Evolutionary conservation across 1,140 invertebrate genomes (phyloP).

Genomic region (Hycleus cichorii): DNA sequence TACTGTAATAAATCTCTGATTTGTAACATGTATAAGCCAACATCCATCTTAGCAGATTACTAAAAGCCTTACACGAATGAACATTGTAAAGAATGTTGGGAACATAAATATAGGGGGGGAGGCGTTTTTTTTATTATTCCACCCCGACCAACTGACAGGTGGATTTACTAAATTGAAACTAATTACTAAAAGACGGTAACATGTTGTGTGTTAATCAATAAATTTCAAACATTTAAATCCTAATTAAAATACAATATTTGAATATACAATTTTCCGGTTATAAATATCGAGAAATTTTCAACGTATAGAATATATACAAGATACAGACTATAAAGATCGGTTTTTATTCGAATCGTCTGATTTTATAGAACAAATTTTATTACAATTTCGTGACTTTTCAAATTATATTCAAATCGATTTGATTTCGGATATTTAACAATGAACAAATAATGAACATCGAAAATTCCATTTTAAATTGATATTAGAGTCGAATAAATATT

Average conservation of each 20-base stretch:
- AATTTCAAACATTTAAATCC: too few species aligned
- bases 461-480: too few species aligned
- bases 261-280: too few species aligned
- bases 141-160: background rate
- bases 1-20: conserved; percentile 14
- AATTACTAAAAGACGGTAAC: too few species aligned
- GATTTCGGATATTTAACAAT: too few species aligned
- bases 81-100: conserved; percentile 6
- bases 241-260: too few species aligned
- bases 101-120: conserved; percentile 1
- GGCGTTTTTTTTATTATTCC: conserved; percentile 1
- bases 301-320: conserved; percentile 19
- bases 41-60: conserved; percentile 15
- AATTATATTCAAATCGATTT: background rate
- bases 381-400: conserved; percentile 16
- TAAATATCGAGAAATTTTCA: conserved; percentile 12
- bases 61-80: conserved; percentile 6
- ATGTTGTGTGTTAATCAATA: too few species aligned
- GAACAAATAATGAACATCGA: too few species aligned
- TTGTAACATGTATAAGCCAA: conserved; percentile 12
- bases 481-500: too few species aligned
- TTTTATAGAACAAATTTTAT: conserved; percentile 20
- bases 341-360: conserved; percentile 20
- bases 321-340: conserved; percentile 7
- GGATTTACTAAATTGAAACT: background rate